Base-by-base conservation (phyloP, 1,140 invertebrate genomes). In the Ladona fulva region DNA sequence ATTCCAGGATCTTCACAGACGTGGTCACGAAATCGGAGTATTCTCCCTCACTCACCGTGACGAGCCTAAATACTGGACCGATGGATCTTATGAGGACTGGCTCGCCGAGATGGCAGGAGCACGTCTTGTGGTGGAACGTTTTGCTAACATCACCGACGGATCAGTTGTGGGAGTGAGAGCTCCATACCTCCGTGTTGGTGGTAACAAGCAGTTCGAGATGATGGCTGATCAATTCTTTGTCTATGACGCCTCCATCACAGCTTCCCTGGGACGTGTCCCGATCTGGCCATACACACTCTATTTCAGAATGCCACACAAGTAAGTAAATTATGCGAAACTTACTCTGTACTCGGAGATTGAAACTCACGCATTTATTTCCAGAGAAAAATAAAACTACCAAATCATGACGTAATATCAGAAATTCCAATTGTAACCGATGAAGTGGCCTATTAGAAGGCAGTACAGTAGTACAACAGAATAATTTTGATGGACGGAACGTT, bases 271-370 rank as follows among this genome's bases (percentile, higher is more conserved):
- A 19, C 91, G 94, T 44, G 93, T 95, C 8, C 95, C 95, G 42
- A 94, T 97, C 82, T 98, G 96, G 96, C 96, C 96, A 0, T 97
- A 97, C 88, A 98, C 95, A 1, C 86, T 97, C 19, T 97, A 96
- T 87, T 97, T 95, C 91, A 89, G 94, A 37, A 97, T 97, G 93
- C 95, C 95, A 0, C 95, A 97, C 85, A 66, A 66, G 52, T 66
- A 22, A 66, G 52, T 66, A 22, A 37, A 37, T 37, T 8, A 37
- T 37, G 8, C 8, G 29, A 37, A 37, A 37, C 29, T 8, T 5
- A 37, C 8, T 8, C 29, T 8, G 29, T 8, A 5, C 8, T 37
- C 29, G 29, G 29, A 37, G 29, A 37, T 1, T 37, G 29, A 37
- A 37, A 37, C 1, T 37, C n/a, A n/a, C n/a, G n/a, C n/a, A n/a